phyloP scores from a whole-genome alignment of 2,113 vertebrate genomes.

The Zosterops japonicus region DNA sequence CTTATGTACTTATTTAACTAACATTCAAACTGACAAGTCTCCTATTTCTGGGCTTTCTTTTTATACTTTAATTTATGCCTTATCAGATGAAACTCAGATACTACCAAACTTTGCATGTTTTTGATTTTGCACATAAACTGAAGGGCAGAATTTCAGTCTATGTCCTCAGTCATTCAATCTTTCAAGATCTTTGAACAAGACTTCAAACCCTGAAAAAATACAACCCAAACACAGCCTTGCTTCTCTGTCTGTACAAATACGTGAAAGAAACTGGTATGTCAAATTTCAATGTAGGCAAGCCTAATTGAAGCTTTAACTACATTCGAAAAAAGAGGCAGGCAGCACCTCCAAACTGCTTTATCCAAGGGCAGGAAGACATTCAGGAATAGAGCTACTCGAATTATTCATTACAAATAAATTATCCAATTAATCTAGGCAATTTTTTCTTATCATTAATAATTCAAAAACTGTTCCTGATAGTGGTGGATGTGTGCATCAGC shows the following conservation, averaged over 20 bases:
- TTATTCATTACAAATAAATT: slow-evolving; percentile 68
- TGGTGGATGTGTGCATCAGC: slow-evolving; percentile 4
- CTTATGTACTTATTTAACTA: slow-evolving; percentile 86
- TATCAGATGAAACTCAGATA: slow-evolving; percentile 77
- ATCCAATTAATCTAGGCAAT: slow-evolving; percentile 63
- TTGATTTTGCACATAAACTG: slow-evolving; percentile 82
- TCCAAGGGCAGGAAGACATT: slow-evolving; percentile 75
- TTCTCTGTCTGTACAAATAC: slow-evolving; percentile 79
- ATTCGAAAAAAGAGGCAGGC: slow-evolving; percentile 70
- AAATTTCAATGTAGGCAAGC: slow-evolving; percentile 69
- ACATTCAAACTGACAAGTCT: slow-evolving; percentile 84
- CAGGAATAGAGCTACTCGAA: slow-evolving; percentile 31
- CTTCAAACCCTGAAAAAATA: slow-evolving; percentile 82
- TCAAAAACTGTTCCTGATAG: slow-evolving; percentile 22
- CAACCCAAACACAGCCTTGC: slow-evolving; percentile 77
- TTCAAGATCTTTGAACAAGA: slow-evolving; percentile 80
- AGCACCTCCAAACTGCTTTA: slow-evolving; percentile 57
- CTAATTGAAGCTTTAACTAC: slow-evolving; percentile 79
- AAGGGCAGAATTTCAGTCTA: slow-evolving; percentile 81
- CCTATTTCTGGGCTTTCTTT: slow-evolving; percentile 77
- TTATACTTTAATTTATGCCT: slow-evolving; percentile 78
- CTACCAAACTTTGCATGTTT: slow-evolving; percentile 84
- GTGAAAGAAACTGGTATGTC: slow-evolving; percentile 77
- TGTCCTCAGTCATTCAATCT: slow-evolving; percentile 80
- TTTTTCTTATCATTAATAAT: slow-evolving; percentile 63